Evolutionary conservation across 2,888 invertebrate genomes (phyloP).

Genomic region (Eulithis testata): DNA sequence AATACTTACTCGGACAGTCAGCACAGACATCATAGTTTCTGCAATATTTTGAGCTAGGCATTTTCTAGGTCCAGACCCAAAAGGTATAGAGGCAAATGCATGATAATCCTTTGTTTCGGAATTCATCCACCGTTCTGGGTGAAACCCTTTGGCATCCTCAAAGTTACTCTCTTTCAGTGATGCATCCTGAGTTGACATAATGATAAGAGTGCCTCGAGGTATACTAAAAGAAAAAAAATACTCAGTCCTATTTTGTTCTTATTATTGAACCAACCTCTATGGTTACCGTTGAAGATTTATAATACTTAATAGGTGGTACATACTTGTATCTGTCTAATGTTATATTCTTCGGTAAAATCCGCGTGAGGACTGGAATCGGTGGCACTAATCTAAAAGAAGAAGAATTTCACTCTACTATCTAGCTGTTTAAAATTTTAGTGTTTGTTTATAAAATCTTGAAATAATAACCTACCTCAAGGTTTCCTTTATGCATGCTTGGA

Average conservation of each 20-base stretch:
- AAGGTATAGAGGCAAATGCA: conserved; percentile 86
- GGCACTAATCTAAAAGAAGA: conserved; percentile 80
- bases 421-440: not conserved
- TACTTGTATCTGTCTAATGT: conserved; percentile 85
- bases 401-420: not conserved
- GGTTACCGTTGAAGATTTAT: too few relatives aligned
- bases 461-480: conserved; percentile 77
- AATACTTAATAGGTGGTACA: conserved; percentile 39
- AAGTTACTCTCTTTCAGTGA: conserved; percentile 86
- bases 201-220: conserved; percentile 84
- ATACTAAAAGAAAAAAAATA: conserved; percentile 56
- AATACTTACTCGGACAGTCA: conserved; percentile 81
- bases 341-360: conserved; percentile 85
- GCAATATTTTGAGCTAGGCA: conserved; percentile 86
- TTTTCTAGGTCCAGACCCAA: conserved; percentile 86
- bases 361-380: conserved; percentile 86
- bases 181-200: conserved; percentile 87
- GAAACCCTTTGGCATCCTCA: conserved; percentile 85
- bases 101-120: conserved; percentile 70
- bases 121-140: conserved; percentile 86
- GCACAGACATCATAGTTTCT: conserved; percentile 83
- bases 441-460: too few relatives aligned
- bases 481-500: conserved; percentile 87
- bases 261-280: not conserved
- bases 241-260: not conserved